These are phyloP conservation scores for Rhadina sibilatrix DNA, from an alignment of 2,113 vertebrate species.

Conservation along the genomic window DNA sequence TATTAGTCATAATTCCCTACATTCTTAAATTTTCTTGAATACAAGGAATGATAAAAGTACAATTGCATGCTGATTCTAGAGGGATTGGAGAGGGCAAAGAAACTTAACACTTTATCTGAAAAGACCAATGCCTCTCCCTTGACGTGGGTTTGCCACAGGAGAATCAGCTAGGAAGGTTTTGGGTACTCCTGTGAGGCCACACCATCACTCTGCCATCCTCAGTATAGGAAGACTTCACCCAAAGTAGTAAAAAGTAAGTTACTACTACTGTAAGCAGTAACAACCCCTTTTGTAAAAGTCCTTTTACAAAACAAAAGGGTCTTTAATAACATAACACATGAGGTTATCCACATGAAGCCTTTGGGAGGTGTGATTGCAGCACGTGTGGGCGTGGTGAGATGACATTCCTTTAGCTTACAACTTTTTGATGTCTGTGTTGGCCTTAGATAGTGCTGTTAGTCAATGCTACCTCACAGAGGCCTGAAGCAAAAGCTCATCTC, in stretches of 20 bases:
- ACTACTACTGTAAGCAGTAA: neutral
- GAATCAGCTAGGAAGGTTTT: neutral
- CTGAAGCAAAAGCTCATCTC: neutral
- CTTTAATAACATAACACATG: neutral
- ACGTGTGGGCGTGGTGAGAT: neutral
- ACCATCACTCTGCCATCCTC: neutral
- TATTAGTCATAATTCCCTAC: neutral
- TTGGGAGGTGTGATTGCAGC: neutral
- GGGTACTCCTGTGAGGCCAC: neutral
- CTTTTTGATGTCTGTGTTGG: neutral
- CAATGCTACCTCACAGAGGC: neutral
- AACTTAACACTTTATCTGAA: neutral
- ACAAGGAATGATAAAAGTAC: neutral
- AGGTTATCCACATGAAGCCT: neutral
- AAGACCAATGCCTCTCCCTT: neutral
- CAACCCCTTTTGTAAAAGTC: neutral
- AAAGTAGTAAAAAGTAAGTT: neutral
- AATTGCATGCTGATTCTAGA: neutral
- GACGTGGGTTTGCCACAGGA: neutral
- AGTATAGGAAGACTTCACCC: neutral
- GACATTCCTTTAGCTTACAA: neutral
- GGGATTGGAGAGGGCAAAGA: neutral
- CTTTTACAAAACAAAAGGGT: neutral
- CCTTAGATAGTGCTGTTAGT: neutral
- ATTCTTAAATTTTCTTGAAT: neutral